These are phyloP conservation scores for Lytechinus variegatus DNA, from an alignment of 35 echinoderm and acorn worm genomes.

Conservation along the genomic window DNA sequence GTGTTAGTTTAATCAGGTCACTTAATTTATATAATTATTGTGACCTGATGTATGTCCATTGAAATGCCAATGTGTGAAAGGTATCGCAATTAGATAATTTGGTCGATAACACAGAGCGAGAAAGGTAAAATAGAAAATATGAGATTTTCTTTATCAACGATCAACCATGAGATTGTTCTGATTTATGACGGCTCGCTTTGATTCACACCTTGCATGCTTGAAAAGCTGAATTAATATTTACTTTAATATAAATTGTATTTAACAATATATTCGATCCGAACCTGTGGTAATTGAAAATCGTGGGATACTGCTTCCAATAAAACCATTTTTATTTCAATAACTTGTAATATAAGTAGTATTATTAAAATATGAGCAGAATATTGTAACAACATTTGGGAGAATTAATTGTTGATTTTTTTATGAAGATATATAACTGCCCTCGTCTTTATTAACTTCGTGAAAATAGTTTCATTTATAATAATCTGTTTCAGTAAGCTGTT, in stretches of 20 bases:
- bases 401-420: no score
- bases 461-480: no score
- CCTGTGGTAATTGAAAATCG: no score
- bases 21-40: background rate
- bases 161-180: background rate
- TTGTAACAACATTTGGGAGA: no score
- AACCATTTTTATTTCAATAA: no score
- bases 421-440: no score
- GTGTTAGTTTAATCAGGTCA: no score
- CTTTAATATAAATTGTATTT: background rate
- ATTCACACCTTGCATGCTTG: background rate
- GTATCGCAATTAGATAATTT: background rate
- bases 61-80: background rate
- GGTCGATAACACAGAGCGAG: background rate
- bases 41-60: background rate
- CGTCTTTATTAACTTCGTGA: no score
- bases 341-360: no score
- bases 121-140: background rate
- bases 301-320: no score
- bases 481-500: background rate
- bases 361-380: no score
- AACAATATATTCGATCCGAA: no score
- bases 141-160: background rate
- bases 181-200: background rate
- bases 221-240: background rate